Conservation (phyloP, 2,797 vertebrate species). For the Chrysocyon brachyurus region DNA sequence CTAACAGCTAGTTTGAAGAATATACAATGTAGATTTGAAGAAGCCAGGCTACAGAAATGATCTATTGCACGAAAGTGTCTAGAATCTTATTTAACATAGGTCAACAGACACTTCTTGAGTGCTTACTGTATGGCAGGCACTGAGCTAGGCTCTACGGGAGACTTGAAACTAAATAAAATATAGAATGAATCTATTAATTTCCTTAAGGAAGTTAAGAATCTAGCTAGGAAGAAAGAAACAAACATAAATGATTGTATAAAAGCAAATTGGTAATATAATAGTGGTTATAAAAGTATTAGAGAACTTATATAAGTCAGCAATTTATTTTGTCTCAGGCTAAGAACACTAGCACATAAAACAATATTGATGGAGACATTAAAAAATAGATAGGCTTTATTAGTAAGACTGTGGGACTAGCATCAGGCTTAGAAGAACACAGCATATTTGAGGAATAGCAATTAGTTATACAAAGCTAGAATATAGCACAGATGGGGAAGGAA, state of each 20-base stretch:
- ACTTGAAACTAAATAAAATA: constrained; percentile 8
- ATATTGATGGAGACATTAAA: background rate
- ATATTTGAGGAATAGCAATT: background rate
- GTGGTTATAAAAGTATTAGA: background rate
- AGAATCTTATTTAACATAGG: background rate
- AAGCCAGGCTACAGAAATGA: background rate
- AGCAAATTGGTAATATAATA: background rate
- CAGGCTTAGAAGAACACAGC: background rate
- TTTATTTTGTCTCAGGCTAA: background rate
- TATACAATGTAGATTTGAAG: background rate
- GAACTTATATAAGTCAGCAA: background rate
- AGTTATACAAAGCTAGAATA: background rate
- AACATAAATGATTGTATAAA: background rate
- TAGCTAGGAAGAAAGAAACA: background rate
- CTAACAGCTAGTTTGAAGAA: background rate
- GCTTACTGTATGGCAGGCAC: background rate
- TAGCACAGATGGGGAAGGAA: background rate
- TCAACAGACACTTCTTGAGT: background rate
- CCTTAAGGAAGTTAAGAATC: background rate
- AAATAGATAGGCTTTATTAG: background rate
- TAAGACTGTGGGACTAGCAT: background rate
- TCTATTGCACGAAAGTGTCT: background rate
- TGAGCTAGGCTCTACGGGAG: background rate
- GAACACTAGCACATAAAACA: background rate
- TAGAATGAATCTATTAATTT: background rate